Percentiles rank a stretch among this genome's conserved stretches.
These are phyloP conservation scores for Blastomussa wellsi DNA, from an alignment of 92 coral and sea anemone species.

Conservation along the genomic window DNA sequence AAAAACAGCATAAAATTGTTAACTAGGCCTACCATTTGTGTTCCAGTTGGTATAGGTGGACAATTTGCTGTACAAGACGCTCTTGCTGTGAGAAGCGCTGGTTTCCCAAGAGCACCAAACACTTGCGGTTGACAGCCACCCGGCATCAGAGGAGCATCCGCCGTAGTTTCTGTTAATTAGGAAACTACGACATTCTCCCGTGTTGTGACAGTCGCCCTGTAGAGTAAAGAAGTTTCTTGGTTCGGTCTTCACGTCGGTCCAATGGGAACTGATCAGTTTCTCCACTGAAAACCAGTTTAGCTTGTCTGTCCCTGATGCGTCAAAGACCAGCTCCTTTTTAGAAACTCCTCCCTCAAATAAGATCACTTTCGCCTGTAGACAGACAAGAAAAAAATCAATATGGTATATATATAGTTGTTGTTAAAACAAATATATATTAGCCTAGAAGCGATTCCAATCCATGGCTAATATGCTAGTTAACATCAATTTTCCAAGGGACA, in stretches of 20 bases:
- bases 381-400: background rate
- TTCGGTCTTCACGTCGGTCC: slow-evolving; percentile 53
- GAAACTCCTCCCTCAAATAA: background rate
- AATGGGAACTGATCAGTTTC: slow-evolving; percentile 47
- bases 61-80: slow-evolving; percentile 25
- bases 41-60: slow-evolving; percentile 33
- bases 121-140: slow-evolving; percentile 38
- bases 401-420: too few species aligned
- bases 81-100: background rate
- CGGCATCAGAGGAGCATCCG: slow-evolving; percentile 43
- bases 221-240: slow-evolving; percentile 54
- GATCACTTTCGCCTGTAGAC: slow-evolving; percentile 21
- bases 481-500: too few species aligned
- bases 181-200: slow-evolving; percentile 31
- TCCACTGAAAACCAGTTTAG: slow-evolving; percentile 49
- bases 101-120: slow-evolving; percentile 31
- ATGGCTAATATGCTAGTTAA: too few species aligned
- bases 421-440: too few species aligned
- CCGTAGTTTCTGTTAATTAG: slow-evolving; percentile 46
- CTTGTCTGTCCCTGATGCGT: slow-evolving; percentile 48
- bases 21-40: background rate
- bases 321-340: slow-evolving; percentile 41
- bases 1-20: background rate
- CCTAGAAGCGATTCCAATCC: too few species aligned
- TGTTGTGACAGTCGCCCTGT: slow-evolving; percentile 2